Evolutionary conservation across 1,140 invertebrate species (phyloP).

Genomic region (Ptiloglossa arizonensis): DNA sequence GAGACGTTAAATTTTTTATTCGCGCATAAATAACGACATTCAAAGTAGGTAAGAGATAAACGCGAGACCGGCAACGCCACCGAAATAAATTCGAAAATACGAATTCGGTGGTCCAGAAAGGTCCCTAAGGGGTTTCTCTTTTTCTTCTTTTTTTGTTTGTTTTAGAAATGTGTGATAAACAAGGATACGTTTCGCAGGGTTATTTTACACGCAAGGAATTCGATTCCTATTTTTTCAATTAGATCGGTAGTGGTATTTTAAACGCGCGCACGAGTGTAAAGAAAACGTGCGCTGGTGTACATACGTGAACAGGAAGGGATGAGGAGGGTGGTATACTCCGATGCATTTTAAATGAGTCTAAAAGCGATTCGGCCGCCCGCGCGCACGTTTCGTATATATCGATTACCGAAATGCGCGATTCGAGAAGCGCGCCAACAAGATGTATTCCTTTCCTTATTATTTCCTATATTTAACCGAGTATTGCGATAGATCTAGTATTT

Average conservation of each 20-base stretch:
- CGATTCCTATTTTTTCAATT: not conserved
- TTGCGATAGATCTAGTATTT: no score
- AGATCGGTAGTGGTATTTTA: not conserved
- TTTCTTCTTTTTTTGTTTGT: no score
- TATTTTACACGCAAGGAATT: not conserved
- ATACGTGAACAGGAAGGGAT: conserved; percentile 16
- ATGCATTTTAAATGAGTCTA: conserved; percentile 57
- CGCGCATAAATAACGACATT: no score
- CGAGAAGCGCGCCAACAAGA: conserved; percentile 49
- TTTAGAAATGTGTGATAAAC: no score
- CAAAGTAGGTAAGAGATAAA: no score
- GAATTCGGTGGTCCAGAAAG: no score
- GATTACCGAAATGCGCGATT: conserved; percentile 49
- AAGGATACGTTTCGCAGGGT: no score
- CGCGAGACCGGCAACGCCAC: no score
- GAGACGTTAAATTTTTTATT: no score
- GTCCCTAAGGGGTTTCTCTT: no score
- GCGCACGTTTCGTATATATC: conserved; percentile 48
- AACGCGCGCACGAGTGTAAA: not conserved
- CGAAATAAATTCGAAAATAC: no score
- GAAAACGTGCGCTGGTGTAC: conserved; percentile 20
- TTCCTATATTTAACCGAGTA: not conserved
- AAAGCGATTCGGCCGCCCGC: conserved; percentile 44
- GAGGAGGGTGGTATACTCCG: conserved; percentile 21
- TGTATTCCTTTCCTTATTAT: conserved; percentile 8